Percentiles rank a stretch among this genome's conserved stretches.
Conservation (phyloP, 1,140 invertebrate genomes). For the Drosophila seguyi region DNA sequence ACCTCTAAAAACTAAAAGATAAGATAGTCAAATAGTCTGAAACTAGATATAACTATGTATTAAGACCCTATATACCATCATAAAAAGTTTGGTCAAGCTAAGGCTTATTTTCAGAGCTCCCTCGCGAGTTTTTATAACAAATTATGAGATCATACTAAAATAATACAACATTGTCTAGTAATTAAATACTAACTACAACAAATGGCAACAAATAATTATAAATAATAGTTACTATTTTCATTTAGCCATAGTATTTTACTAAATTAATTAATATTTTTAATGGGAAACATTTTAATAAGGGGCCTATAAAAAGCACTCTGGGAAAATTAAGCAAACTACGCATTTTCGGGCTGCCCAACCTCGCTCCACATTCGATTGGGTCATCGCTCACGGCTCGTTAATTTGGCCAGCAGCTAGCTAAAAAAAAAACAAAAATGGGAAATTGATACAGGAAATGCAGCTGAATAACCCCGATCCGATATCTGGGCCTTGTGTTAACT, state of each 20-base stretch:
- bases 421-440: constrained; percentile 26
- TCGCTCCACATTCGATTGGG: constrained; percentile 66
- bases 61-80: neutral
- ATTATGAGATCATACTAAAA: constrained; percentile 11
- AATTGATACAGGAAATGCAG: constrained; percentile 63
- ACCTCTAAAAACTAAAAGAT: neutral
- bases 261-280: neutral
- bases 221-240: neutral
- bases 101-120: neutral
- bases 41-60: constrained; percentile 1
- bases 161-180: neutral
- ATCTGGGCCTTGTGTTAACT: constrained; percentile 21
- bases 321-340: constrained; percentile 26
- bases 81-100: neutral
- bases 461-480: constrained; percentile 20
- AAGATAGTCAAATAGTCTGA: neutral
- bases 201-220: neutral
- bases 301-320: constrained; percentile 4
- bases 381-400: constrained; percentile 73
- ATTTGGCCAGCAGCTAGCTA: constrained; percentile 54
- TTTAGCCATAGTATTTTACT: neutral
- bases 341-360: constrained; percentile 42
- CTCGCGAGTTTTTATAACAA: neutral
- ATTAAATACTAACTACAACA: neutral
- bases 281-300: neutral